Percentiles rank a stretch among this genome's conserved stretches.
Evolutionary conservation across 2,888 invertebrate species (phyloP).

Genomic region (Acanthacorydalis orientalis): DNA sequence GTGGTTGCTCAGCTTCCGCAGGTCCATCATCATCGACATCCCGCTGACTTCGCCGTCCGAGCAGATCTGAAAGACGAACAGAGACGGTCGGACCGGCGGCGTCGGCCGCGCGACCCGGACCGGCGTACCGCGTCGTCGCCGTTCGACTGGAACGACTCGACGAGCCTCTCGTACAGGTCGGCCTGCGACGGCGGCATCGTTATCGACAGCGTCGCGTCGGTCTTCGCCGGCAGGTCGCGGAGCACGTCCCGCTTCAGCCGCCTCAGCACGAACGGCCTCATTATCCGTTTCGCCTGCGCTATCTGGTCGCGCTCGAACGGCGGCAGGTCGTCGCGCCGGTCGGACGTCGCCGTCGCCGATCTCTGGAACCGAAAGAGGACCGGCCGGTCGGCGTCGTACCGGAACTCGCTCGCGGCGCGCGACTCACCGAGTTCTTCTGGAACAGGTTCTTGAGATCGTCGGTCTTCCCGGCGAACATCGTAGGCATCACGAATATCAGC

Average conservation of each 20-base stretch:
- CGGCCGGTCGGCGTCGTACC: not conserved
- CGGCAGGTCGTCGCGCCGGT: constrained; percentile 41
- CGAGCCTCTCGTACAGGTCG: constrained; percentile 56
- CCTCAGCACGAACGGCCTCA: constrained; percentile 88
- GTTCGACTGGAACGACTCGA: constrained; percentile 44
- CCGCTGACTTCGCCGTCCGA: constrained; percentile 43
- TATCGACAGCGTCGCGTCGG: constrained; percentile 47
- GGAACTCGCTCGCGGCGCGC: too few species aligned
- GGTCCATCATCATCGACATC: constrained; percentile 77
- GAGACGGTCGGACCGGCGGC: too few species aligned
- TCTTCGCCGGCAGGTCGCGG: constrained; percentile 70
- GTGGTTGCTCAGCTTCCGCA: constrained; percentile 88
- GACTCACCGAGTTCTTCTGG: constrained; percentile 50
- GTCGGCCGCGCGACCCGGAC: constrained; percentile 20
- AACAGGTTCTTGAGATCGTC: constrained; percentile 79
- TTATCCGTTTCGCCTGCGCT: constrained; percentile 82
- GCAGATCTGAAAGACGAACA: constrained; percentile 22
- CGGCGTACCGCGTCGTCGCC: constrained; percentile 22
- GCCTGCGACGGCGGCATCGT: constrained; percentile 57
- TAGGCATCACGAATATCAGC: constrained; percentile 90
- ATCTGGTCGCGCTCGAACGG: constrained; percentile 84
- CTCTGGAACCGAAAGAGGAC: too few species aligned
- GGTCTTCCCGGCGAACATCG: constrained; percentile 77
- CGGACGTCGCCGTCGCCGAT: constrained; percentile 30
- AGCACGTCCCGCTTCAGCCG: constrained; percentile 77